Evolutionary conservation across 2,797 vertebrate species (phyloP).

Genomic region (Trachurus trachurus): DNA sequence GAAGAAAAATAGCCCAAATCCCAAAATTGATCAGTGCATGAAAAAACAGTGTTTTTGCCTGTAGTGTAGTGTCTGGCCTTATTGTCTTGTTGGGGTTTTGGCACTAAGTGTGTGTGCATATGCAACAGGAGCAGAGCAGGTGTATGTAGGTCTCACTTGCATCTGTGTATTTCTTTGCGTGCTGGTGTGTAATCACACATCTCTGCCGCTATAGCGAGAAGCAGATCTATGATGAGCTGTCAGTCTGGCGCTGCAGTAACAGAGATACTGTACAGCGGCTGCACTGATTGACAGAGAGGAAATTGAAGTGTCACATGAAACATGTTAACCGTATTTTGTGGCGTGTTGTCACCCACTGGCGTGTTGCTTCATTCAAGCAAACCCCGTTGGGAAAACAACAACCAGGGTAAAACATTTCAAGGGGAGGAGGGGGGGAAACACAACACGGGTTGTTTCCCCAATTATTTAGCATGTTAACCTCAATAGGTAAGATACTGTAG

Average conservation of each 20-base stretch:
- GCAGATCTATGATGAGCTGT: conserved; percentile 64
- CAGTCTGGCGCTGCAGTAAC: conserved; percentile 58
- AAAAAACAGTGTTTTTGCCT: too few species aligned
- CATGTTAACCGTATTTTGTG: conserved; percentile 75
- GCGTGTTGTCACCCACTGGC: conserved; percentile 63
- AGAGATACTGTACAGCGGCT: conserved; percentile 64
- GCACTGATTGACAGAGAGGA: conserved; percentile 78
- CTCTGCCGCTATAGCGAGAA: conserved; percentile 40
- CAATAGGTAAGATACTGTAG: conserved; percentile 22
- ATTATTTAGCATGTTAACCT: conserved; percentile 43
- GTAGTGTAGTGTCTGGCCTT: too few species aligned
- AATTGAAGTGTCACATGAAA: conserved; percentile 83
- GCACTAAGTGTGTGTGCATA: not conserved
- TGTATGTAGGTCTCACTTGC: conserved; percentile 20
- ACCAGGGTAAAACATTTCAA: conserved; percentile 17
- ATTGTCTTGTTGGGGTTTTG: not conserved
- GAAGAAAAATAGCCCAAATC: too few species aligned
- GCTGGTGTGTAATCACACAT: conserved; percentile 53
- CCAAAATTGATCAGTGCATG: too few species aligned
- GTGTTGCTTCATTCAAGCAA: conserved; percentile 46
- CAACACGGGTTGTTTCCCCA: conserved; percentile 38
- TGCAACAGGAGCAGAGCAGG: not conserved
- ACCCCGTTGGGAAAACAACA: conserved; percentile 43
- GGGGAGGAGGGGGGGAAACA: conserved; percentile 1
- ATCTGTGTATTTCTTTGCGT: conserved; percentile 42